Evolutionary conservation across 2,888 invertebrate species (phyloP).

Genomic region (Phorcus lineatus): DNA sequence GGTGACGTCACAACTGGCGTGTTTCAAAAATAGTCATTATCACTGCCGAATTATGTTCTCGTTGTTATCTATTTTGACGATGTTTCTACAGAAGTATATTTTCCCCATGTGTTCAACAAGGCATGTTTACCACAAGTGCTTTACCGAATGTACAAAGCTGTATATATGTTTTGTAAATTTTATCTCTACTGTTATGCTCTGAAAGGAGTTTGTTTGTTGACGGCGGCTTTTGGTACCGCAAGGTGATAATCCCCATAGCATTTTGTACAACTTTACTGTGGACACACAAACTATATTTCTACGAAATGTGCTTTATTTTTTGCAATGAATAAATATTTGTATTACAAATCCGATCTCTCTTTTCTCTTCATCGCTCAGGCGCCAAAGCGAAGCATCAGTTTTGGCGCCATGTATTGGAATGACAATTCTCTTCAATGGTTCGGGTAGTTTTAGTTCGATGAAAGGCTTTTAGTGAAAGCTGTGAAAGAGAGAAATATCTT

Average conservation of each 20-base stretch:
- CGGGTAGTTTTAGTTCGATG: too few relatives aligned
- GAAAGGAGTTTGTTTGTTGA: neutral
- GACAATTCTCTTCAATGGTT: too few relatives aligned
- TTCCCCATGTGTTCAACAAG: conserved; percentile 7
- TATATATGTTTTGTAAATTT: conserved; percentile 11
- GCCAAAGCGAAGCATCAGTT: neutral
- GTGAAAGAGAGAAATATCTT: too few relatives aligned
- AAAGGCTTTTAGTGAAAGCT: too few relatives aligned
- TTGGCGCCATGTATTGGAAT: too few relatives aligned
- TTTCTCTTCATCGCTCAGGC: neutral
- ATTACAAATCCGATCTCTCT: neutral
- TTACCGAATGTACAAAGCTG: conserved; percentile 1
- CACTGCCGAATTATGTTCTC: conserved; percentile 14
- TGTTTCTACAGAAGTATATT: conserved; percentile 18
- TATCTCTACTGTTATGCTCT: conserved; percentile 4
- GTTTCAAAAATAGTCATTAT: conserved; percentile 4
- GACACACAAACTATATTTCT: conserved; percentile 18
- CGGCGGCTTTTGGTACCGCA: neutral
- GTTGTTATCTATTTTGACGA: conserved; percentile 21
- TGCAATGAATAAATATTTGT: conserved; percentile 20
- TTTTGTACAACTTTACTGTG: conserved; percentile 11
- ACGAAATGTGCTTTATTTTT: conserved; percentile 22
- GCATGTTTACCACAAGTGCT: conserved; percentile 9
- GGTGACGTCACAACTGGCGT: conserved; percentile 18
- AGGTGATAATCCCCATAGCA: conserved; percentile 9